Base-by-base conservation (phyloP, 2,888 invertebrate species). In the Oscheius sp. region DNA sequence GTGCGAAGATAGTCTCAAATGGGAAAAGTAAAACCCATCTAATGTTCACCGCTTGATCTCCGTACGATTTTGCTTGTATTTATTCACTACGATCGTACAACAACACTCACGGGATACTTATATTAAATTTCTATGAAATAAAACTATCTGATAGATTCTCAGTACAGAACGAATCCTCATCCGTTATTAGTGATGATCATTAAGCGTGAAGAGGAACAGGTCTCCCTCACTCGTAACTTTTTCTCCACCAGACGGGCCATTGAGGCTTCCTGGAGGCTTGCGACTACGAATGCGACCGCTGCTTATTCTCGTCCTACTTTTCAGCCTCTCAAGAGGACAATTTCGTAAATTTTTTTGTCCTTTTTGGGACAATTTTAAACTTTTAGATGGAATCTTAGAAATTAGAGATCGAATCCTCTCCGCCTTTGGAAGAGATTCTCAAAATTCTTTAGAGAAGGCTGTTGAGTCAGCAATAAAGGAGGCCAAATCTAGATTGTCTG, bases 21-120 rank as follows among this genome's bases (percentile, higher is more conserved):
- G 78, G 75, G 50, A 80, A 81, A 65, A 79, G 79, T 68, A 83
- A 81, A 71, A 83, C 83, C 10, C 83, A 83, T 74, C 72, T 83
- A 17, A 83, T 83, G 77, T 83, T 83, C 69, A 25, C 25, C 15
- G 23, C 52, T 29, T 52, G 29, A 29, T n/a, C n/a, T n/a, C n/a
- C n/a, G n/a, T n/a, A n/a, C n/a, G n/a, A n/a, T n/a, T n/a, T n/a
- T n/a, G n/a, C n/a, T n/a, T n/a, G n/a, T n/a, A n/a, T n/a, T n/a
- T n/a, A n/a, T n/a, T n/a, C n/a, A n/a, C n/a, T n/a, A n/a, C n/a
- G n/a, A n/a, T n/a, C n/a, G n/a, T n/a, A n/a, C n/a, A n/a, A n/a
- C n/a, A n/a, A n/a, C n/a, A n/a, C n/a, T n/a, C n/a, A n/a, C n/a
- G n/a, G n/a, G n/a, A n/a, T n/a, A n/a, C n/a, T n/a, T n/a, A n/a